Percentiles rank a stretch among this genome's conserved stretches.
Conservation (phyloP, 2,797 vertebrate genomes). For the Tauraco hartlaubi region DNA sequence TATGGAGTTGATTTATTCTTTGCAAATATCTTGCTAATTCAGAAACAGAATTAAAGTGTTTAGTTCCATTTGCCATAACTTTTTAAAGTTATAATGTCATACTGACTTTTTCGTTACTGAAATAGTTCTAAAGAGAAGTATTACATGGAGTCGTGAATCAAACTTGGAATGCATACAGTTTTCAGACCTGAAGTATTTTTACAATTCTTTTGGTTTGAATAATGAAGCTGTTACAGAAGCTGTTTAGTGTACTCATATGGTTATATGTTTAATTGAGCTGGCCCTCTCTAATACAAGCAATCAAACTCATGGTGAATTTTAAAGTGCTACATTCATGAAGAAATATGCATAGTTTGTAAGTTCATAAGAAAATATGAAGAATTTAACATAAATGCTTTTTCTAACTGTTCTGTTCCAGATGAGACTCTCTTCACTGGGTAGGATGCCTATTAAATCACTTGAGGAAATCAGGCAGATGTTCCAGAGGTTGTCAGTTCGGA, state of each 20-base stretch:
- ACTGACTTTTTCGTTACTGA: not conserved
- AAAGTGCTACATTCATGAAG: not conserved
- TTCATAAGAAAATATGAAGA: not conserved
- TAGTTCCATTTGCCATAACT: not conserved
- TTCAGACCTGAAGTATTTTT: not conserved
- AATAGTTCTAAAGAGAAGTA: not conserved
- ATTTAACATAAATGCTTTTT: not conserved
- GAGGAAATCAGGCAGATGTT: conserved; percentile 91
- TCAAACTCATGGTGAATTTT: not conserved
- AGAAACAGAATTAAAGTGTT: not conserved
- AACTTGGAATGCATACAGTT: not conserved
- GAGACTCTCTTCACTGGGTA: conserved; percentile 78
- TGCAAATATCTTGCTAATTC: not conserved
- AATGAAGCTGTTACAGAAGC: not conserved
- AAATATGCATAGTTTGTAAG: not conserved
- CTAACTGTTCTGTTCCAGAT: conserved; percentile 74
- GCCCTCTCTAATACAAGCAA: not conserved
- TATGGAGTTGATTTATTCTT: not conserved
- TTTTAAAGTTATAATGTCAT: not conserved
- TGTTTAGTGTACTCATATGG: not conserved
- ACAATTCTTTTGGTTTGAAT: not conserved
- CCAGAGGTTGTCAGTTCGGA: conserved; percentile 86
- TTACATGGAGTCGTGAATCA: not conserved
- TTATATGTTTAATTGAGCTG: not conserved
- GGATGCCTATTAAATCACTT: conserved; percentile 84